These are phyloP conservation scores for Toxostoma redivivum DNA, from an alignment of 2,113 vertebrate genomes.

Conservation along the genomic window DNA sequence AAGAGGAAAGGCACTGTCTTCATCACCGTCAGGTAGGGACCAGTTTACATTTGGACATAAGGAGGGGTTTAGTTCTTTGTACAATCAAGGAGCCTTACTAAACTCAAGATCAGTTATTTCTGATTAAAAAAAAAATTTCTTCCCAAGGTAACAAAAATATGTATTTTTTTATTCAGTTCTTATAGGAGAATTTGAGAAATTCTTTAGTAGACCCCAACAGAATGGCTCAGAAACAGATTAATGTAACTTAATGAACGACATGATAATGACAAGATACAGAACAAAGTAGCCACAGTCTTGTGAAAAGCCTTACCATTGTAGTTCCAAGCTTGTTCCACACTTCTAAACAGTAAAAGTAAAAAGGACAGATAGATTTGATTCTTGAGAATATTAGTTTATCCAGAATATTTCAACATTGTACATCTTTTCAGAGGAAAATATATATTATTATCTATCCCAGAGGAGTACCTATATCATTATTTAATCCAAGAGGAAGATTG, in stretches of 20 bases:
- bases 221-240: background rate
- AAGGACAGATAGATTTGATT: background rate
- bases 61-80: fast-evolving
- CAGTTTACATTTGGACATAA: background rate
- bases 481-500: background rate
- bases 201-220: background rate
- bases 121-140: background rate
- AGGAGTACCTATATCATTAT: background rate
- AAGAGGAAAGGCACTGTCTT: background rate
- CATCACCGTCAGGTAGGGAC: background rate
- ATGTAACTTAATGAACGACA: background rate
- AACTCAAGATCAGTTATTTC: background rate
- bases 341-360: background rate
- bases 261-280: background rate
- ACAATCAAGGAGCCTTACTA: background rate
- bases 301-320: background rate
- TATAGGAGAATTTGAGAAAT: background rate
- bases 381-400: background rate
- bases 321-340: background rate
- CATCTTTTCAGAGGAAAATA: background rate
- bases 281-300: background rate
- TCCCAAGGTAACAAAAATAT: background rate
- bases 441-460: background rate
- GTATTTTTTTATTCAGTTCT: background rate
- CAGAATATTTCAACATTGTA: background rate